phyloP scores from a whole-genome alignment of 2,888 invertebrate species.

The Strigamia maritima region DNA sequence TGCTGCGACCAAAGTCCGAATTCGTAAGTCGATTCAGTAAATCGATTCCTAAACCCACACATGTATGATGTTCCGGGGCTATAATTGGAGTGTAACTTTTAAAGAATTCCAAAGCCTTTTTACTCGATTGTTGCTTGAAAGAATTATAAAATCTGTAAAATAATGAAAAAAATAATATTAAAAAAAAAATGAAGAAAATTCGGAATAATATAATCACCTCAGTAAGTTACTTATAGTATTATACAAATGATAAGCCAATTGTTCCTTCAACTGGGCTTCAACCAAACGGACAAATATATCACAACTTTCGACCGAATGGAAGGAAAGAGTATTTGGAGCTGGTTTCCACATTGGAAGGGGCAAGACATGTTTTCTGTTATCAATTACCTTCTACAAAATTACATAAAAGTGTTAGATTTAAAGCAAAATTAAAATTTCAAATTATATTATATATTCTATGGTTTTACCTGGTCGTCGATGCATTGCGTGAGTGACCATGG shows the following conservation, averaged over 20 bases:
- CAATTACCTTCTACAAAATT: background rate
- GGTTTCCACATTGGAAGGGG: conserved; percentile 72
- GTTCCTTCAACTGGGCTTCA: conserved; percentile 73
- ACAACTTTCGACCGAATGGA: conserved; percentile 63
- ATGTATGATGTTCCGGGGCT: conserved; percentile 74
- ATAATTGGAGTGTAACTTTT: conserved; percentile 74
- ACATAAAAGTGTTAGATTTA: background rate
- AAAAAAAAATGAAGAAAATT: background rate
- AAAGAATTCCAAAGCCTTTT: conserved; percentile 67
- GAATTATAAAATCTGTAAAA: conserved; percentile 60
- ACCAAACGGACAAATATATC: conserved; percentile 75
- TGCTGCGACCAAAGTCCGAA: conserved; percentile 61
- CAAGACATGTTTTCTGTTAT: conserved; percentile 58
- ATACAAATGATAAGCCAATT: conserved; percentile 80
- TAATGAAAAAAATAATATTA: background rate
- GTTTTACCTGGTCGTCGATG: conserved; percentile 43
- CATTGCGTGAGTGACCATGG: background rate
- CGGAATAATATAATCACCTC: conserved; percentile 50
- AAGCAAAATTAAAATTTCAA: too few relatives aligned
- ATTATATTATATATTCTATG: too few relatives aligned
- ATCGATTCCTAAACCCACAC: conserved; percentile 82
- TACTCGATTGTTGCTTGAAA: conserved; percentile 62
- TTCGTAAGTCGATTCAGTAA: conserved; percentile 63
- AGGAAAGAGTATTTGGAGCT: conserved; percentile 52
- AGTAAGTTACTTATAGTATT: conserved; percentile 85